These are phyloP conservation scores for Trachurus trachurus DNA, from an alignment of 2,797 vertebrate genomes.

Conservation along the genomic window DNA sequence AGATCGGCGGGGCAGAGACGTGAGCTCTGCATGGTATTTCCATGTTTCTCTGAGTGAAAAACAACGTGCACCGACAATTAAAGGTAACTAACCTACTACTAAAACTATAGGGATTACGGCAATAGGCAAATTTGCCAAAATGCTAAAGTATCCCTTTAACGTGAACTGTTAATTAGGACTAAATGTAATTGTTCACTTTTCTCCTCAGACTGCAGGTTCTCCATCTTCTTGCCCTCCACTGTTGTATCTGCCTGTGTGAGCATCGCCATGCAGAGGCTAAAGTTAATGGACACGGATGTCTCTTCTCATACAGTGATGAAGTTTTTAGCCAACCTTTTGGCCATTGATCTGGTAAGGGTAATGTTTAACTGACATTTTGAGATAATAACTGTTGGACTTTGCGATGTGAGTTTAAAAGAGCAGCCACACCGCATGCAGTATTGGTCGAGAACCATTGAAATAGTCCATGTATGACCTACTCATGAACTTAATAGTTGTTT, in stretches of 20 bases:
- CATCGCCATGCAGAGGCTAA: slow-evolving; percentile 55
- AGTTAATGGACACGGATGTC: slow-evolving; percentile 32
- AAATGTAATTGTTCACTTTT: neutral
- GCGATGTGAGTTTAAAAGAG: slow-evolving; percentile 2
- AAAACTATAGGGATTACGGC: too few relatives aligned
- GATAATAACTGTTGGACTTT: slow-evolving; percentile 59
- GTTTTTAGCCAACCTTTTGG: slow-evolving; percentile 66
- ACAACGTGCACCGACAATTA: too few relatives aligned
- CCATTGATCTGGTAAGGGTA: slow-evolving; percentile 71
- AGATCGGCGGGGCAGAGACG: too few relatives aligned
- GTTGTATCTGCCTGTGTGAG: slow-evolving; percentile 72
- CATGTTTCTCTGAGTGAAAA: too few relatives aligned
- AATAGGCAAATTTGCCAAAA: too few relatives aligned
- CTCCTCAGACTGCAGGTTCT: slow-evolving; percentile 70
- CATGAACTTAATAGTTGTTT: slow-evolving; percentile 29
- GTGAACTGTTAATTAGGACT: neutral
- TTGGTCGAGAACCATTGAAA: neutral
- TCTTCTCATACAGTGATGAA: slow-evolving; percentile 47
- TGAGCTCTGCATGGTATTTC: too few relatives aligned
- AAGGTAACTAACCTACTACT: too few relatives aligned
- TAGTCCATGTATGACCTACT: neutral
- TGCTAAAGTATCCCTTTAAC: too few relatives aligned
- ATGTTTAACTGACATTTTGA: slow-evolving; percentile 63
- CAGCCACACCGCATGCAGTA: neutral
- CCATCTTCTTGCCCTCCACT: slow-evolving; percentile 70